Base-by-base conservation (phyloP, 2,113 vertebrate genomes). In the Agapornis roseicollis region DNA sequence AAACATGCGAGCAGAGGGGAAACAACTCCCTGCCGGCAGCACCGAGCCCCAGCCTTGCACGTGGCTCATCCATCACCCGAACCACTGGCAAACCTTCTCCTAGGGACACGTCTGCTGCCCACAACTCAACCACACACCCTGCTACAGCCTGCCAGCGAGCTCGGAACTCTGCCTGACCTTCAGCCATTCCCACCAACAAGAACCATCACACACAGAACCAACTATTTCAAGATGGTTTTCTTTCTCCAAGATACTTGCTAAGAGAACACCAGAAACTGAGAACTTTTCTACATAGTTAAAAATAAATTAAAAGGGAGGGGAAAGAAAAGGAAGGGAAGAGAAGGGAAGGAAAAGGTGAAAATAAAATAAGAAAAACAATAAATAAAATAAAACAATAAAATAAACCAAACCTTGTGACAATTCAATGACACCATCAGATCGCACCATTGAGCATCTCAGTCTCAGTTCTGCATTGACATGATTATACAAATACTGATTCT, bases 391-490 rank as follows among this genome's bases (percentile, higher is more conserved):
- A 73, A 42, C 1, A 46, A 46, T 46, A 46, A 47, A 47, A 47
- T 47, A 47, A 47, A 22, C 46, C 46, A 61, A 17, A 37, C 37
- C 13, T n/a, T 16, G 20, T 12, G 28, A 73, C 56, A 33, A 37
- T 49, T 49, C 25, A 63, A 20, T 2, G 20, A 24, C 10, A 23
- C 27, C 28, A 28, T 33, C 31, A 23, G 31, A 19, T 46, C 10
- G 0, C 37, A 44, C 15, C 70, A 4, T 1, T 19, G 52, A 73
- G 53, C 60, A 44, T 3, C 27, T 37, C 18, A 8, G 25, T 50
- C 46, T 17, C 10, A 8, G 7, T 11, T 37, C 64, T 5, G 5
- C 44, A 29, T 9, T 17, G 20, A 55, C 1, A 1, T 7, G 22
- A 8, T 27, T 24, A 12, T 5, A 64, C 14, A 46, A 64, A 39